Evolutionary conservation across 2,797 vertebrate genomes (phyloP).

Genomic region (Acanthis flammea): DNA sequence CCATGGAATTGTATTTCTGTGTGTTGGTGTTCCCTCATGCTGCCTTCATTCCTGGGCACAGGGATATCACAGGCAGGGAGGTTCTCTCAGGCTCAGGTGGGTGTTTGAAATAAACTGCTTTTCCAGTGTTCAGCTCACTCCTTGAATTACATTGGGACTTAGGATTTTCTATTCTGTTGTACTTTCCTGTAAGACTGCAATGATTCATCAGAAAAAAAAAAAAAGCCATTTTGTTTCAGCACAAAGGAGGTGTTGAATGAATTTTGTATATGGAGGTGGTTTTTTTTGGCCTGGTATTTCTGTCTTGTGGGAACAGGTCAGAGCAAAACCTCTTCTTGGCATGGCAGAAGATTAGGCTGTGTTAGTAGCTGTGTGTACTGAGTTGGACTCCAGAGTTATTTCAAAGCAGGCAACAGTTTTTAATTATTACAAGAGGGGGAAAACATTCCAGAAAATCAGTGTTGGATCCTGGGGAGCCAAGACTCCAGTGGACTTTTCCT

Average conservation of each 20-base stretch:
- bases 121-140: neutral
- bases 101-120: neutral
- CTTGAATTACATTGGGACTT: neutral
- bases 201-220: neutral
- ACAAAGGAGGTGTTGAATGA: neutral
- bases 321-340: neutral
- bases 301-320: neutral
- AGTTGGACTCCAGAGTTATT: neutral
- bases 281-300: neutral
- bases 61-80: neutral
- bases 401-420: neutral
- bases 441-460: neutral
- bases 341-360: neutral
- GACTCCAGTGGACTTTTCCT: neutral
- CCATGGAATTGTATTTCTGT: neutral
- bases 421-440: neutral
- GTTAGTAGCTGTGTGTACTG: neutral
- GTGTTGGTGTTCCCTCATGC: neutral
- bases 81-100: neutral
- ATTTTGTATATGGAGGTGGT: neutral
- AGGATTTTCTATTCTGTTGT: neutral
- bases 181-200: neutral
- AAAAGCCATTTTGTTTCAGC: neutral
- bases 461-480: neutral
- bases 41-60: neutral